Conservation (phyloP, 2,888 invertebrate genomes). For the Lithophane ornitopus region DNA sequence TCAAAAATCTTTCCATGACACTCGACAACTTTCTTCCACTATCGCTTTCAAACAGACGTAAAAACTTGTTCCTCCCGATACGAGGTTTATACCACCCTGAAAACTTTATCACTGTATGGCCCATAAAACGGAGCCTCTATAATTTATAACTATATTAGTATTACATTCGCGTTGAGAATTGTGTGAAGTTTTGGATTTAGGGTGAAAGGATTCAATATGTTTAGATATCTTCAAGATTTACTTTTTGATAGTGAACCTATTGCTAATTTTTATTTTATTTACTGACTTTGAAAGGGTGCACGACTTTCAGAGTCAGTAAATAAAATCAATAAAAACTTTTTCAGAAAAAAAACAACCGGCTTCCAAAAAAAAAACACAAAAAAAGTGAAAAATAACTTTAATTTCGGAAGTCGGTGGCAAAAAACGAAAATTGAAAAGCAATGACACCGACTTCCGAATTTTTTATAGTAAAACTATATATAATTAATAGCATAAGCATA, state of each 20-base stretch:
- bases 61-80: constrained; percentile 47
- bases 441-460: no score
- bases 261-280: no score
- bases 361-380: no score
- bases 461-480: no score
- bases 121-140: constrained; percentile 51
- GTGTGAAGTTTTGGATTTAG: background rate
- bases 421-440: no score
- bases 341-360: no score
- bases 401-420: no score
- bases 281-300: no score
- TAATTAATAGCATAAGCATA: no score
- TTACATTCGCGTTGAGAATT: constrained; percentile 7
- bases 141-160: constrained; percentile 57
- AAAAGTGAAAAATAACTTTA: no score
- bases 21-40: constrained; percentile 47
- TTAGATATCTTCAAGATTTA: background rate
- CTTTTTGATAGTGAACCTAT: background rate
- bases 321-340: no score
- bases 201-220: background rate
- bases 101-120: constrained; percentile 58
- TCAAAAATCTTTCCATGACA: constrained; percentile 19
- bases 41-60: constrained; percentile 45
- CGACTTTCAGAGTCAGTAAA: no score
- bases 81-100: constrained; percentile 33